Percentiles rank a stretch among this genome's conserved stretches.
phyloP scores from a whole-genome alignment of 2,113 vertebrate genomes.

The Onychostruthus taczanowskii region DNA sequence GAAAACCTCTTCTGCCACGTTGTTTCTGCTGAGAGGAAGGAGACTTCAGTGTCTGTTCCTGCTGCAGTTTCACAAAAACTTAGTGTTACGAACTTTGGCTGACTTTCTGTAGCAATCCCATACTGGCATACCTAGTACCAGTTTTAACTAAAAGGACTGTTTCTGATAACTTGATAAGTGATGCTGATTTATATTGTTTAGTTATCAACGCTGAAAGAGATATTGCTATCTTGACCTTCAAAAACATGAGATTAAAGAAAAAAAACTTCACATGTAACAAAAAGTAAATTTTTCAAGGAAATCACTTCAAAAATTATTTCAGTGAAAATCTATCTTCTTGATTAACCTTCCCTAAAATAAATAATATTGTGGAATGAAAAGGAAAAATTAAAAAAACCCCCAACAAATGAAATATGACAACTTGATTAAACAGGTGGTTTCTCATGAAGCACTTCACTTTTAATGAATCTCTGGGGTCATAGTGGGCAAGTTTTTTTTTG shows the following conservation, averaged over 20 bases:
- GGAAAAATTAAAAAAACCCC: background rate
- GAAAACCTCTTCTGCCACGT: background rate
- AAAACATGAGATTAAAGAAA: background rate
- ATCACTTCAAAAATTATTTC: background rate
- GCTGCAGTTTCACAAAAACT: background rate
- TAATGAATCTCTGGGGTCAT: background rate
- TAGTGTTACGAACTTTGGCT: background rate
- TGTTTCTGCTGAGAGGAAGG: background rate
- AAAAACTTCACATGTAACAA: background rate
- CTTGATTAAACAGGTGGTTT: background rate
- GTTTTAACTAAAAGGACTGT: background rate
- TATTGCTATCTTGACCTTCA: background rate
- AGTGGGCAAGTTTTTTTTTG: background rate
- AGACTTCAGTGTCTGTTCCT: background rate
- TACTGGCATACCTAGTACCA: background rate
- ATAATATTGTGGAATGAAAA: background rate
- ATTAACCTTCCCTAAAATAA: background rate
- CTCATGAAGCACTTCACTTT: background rate
- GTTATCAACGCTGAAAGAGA: background rate
- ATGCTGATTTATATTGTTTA: background rate
- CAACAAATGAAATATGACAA: background rate
- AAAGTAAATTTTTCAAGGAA: background rate
- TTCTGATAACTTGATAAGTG: background rate
- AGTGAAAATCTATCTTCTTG: background rate
- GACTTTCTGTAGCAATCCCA: background rate